Percentiles rank a stretch among this genome's conserved stretches.
Conservation (phyloP, 1,140 invertebrate species). For the Sinella curviseta region DNA sequence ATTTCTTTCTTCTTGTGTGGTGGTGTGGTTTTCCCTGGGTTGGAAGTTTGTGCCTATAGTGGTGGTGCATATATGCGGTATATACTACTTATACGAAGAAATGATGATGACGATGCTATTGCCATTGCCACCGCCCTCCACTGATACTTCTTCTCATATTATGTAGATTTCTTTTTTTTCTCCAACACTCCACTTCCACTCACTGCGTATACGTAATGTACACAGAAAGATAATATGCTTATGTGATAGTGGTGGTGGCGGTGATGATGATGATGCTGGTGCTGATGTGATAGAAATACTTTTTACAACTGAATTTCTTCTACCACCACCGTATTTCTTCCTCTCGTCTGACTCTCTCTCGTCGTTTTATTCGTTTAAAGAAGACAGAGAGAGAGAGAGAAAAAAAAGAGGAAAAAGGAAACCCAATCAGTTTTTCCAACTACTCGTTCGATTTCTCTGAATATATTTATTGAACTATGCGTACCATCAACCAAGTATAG, state of each 20-base stretch:
- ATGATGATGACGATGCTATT: too few relatives aligned
- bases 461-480: too few relatives aligned
- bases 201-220: neutral
- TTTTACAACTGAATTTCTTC: constrained; percentile 15
- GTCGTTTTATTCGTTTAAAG: too few relatives aligned
- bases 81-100: too few relatives aligned
- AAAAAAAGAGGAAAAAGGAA: neutral
- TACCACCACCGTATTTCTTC: neutral
- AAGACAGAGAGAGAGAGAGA: constrained; percentile 33
- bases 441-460: neutral
- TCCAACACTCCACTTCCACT: neutral
- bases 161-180: neutral
- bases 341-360: too few relatives aligned
- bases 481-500: too few relatives aligned
- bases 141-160: too few relatives aligned
- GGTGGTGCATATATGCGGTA: too few relatives aligned
- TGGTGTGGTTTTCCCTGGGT: too few relatives aligned
- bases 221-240: constrained; percentile 11
- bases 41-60: too few relatives aligned
- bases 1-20: too few relatives aligned
- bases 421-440: constrained; percentile 39
- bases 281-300: neutral
- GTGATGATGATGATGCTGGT: neutral
- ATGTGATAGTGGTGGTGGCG: too few relatives aligned
- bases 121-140: neutral